Conservation (phyloP, 64 coral and sea anemone species). For the Exaiptasia diaphana region DNA sequence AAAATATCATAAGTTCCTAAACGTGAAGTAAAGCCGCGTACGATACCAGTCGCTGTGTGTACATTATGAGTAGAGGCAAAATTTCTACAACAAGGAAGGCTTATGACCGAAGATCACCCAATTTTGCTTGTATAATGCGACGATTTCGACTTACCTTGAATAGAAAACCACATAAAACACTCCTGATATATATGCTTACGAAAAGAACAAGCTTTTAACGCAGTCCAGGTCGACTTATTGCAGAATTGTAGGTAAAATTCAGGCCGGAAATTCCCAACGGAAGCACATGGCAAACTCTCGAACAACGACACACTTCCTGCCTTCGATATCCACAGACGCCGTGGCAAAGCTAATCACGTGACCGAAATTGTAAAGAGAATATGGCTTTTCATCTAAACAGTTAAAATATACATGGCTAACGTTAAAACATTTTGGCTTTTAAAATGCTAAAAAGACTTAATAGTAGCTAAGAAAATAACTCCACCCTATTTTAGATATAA, state of each 20-base stretch:
- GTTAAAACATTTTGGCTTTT: too few relatives aligned
- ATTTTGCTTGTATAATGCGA: slow-evolving; percentile 3
- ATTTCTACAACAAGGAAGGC: not conserved
- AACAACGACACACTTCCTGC: slow-evolving; percentile 71
- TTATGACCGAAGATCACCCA: slow-evolving; percentile 29
- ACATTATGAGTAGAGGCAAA: not conserved
- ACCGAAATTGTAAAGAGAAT: slow-evolving; percentile 20
- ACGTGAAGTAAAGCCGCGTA: too few relatives aligned
- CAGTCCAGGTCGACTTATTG: slow-evolving; percentile 9
- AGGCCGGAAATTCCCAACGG: slow-evolving; percentile 90
- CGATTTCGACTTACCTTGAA: slow-evolving; percentile 28
- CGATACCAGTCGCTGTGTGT: not conserved
- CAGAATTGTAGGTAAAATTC: slow-evolving; percentile 34
- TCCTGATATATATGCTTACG: not conserved
- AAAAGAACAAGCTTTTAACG: not conserved
- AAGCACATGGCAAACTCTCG: slow-evolving; percentile 86
- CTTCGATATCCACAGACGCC: slow-evolving; percentile 83
- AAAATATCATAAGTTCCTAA: too few relatives aligned
- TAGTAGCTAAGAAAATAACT: too few relatives aligned
- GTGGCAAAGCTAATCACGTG: slow-evolving; percentile 59
- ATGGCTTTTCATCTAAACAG: not conserved
- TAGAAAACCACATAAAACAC: slow-evolving; percentile 25
- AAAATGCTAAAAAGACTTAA: too few relatives aligned
- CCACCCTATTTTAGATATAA: too few relatives aligned
- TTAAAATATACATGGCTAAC: too few relatives aligned